A percentile compares a stretch with the other conserved stretches of the same genome.
Evolutionary conservation across 2,797 vertebrate genomes (phyloP).

Genomic region (Parotocinclus haroldoi): DNA sequence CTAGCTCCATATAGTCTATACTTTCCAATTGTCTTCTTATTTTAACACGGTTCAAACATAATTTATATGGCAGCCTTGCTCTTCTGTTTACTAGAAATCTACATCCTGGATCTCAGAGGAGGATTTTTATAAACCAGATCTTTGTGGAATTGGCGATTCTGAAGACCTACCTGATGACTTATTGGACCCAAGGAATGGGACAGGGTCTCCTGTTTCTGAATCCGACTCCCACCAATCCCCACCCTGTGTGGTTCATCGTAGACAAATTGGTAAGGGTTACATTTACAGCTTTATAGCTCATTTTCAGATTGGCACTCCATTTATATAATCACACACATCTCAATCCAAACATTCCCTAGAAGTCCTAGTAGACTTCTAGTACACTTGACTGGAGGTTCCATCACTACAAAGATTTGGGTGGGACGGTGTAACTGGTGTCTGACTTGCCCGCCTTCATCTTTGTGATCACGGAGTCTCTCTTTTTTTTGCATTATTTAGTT

Average conservation of each 20-base stretch:
- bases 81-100: constrained; percentile 65
- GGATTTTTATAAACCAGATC: constrained; percentile 83
- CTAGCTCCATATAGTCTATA: neutral
- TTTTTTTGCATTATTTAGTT: too few species aligned
- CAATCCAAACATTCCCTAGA: too few species aligned
- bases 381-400: too few species aligned
- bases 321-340: too few species aligned
- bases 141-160: constrained; percentile 45
- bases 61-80: neutral
- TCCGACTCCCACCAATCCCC: constrained; percentile 40
- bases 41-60: too few species aligned
- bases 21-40: too few species aligned
- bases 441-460: too few species aligned
- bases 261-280: constrained; percentile 80
- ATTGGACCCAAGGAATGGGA: constrained; percentile 30
- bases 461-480: too few species aligned
- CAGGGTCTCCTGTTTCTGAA: constrained; percentile 36
- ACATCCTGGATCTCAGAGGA: constrained; percentile 93
- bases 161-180: constrained; percentile 42
- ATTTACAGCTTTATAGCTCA: neutral
- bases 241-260: constrained; percentile 80
- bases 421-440: too few species aligned
- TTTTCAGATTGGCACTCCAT: too few species aligned
- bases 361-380: too few species aligned
- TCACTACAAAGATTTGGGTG: too few species aligned